These are phyloP conservation scores for Pterocles burchelli DNA, from an alignment of 2,113 vertebrate species.

Conservation along the genomic window DNA sequence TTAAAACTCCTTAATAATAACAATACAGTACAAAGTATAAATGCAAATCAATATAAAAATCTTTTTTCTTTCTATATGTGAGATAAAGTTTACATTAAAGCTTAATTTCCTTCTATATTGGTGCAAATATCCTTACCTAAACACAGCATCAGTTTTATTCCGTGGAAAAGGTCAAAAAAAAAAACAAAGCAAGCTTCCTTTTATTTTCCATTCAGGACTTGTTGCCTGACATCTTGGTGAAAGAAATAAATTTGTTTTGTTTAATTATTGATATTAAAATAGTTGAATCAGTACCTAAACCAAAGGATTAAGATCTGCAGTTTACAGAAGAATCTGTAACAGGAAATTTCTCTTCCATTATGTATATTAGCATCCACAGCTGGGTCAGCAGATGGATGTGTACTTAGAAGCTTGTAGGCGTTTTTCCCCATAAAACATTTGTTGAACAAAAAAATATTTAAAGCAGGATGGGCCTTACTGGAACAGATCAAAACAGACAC, in stretches of 20 bases:
- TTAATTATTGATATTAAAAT: slow-evolving; percentile 48
- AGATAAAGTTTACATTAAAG: slow-evolving; percentile 4
- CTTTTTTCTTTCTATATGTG: background rate
- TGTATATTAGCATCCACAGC: slow-evolving; percentile 52
- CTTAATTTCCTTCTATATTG: slow-evolving; percentile 32
- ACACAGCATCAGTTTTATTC: background rate
- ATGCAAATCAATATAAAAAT: background rate
- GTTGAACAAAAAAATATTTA: slow-evolving; percentile 33
- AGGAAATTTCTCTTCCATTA: slow-evolving; percentile 51
- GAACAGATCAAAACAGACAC: slow-evolving; percentile 46
- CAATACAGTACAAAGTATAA: background rate
- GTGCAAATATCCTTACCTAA: slow-evolving; percentile 45
- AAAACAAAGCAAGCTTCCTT: background rate
- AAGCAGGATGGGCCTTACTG: slow-evolving; percentile 36
- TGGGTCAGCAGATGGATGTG: slow-evolving; percentile 70
- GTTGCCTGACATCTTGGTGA: background rate
- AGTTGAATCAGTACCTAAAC: slow-evolving; percentile 1
- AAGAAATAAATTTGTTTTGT: slow-evolving; percentile 21
- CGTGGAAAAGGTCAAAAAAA: background rate
- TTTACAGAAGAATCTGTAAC: slow-evolving; percentile 15
- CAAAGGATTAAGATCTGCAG: slow-evolving; percentile 33
- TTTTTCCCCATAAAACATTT: slow-evolving; percentile 54
- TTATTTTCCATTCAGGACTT: background rate
- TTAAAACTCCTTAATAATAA: background rate
- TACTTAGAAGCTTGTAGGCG: slow-evolving; percentile 46